These are phyloP conservation scores for Falco novaeseelandiae DNA, from an alignment of 2,797 vertebrate genomes.

Conservation along the genomic window DNA sequence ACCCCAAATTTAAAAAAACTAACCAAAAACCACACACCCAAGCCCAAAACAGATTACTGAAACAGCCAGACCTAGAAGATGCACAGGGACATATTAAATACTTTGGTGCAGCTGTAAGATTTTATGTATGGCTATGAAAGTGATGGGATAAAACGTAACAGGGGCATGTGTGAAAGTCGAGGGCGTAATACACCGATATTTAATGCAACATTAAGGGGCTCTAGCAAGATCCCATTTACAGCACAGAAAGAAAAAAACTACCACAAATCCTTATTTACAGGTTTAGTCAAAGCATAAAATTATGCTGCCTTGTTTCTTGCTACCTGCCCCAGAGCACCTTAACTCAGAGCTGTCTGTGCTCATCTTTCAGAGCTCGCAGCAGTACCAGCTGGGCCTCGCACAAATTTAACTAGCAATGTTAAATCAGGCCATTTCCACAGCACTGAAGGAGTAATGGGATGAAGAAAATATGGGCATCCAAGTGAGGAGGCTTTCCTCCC, in stretches of 20 bases:
- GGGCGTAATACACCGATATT: background rate
- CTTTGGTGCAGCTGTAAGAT: too few species aligned
- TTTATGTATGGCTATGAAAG: accelerated
- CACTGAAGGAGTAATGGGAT: accelerated
- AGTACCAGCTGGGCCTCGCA: background rate
- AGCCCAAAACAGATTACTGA: background rate
- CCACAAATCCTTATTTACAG: too few species aligned
- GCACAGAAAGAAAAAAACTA: background rate
- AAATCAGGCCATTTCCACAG: accelerated
- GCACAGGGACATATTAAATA: background rate
- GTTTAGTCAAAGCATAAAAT: background rate
- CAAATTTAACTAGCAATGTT: accelerated
- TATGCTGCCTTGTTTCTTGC: accelerated
- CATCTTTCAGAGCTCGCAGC: too few species aligned
- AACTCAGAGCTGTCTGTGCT: too few species aligned
- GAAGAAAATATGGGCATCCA: accelerated
- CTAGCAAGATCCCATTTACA: background rate
- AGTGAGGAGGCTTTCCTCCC: background rate
- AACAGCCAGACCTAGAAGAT: background rate
- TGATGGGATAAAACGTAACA: background rate
- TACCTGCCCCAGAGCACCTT: accelerated
- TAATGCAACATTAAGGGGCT: background rate
- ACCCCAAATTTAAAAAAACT: too few species aligned
- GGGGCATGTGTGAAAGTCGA: accelerated
- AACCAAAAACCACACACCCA: background rate